Base-by-base conservation (phyloP, 2,797 vertebrate species). In the Halcyon chelicuti region DNA sequence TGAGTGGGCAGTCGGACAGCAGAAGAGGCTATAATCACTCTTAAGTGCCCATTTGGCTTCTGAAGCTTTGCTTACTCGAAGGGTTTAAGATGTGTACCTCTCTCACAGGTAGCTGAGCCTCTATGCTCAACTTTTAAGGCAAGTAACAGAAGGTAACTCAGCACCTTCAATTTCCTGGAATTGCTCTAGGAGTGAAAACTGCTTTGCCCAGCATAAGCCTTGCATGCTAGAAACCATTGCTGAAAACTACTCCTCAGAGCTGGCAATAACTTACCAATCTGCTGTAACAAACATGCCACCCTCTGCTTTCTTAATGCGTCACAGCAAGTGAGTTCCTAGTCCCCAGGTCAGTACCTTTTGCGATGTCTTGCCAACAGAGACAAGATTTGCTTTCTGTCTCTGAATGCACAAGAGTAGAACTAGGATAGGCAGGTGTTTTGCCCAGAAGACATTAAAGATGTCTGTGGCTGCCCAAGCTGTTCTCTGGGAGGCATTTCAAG, bases 141-240 rank as follows among this genome's bases (percentile, higher is more conserved):
- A 95, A 93, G n/a, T 62, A 73, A 47, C 70, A 67, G 88, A 90
- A 91, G 71, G 73, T 46, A 86, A 93, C 78, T 78, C 40, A 61
- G 39, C 86, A 81, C 82, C 93, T 77, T 80, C 61, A 61, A 19
- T 37, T 67, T 67, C 79, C 26, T 2, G 15, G 65, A 94, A 87
- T 74, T 62, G 26, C 66, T 73, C 63, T 6, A 67, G 49, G 81
- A 90, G 66, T 17, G 22, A 75, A 68, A 88, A 55, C 39, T 58
- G 76, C 83, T 76, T 68, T 89, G 40, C 75, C 23, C 15, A 70
- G 61, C 54, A 14, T 6, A 71, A 90, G 33, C 74, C 78, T 57
- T 8, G n/a, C 31, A 2, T 12, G 25, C 40, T 42, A 62, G 29
- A 81, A 91, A 83, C 39, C 70, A 21, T 8, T 19, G 23, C 37